These are phyloP conservation scores for Heterotilapia buettikoferi DNA, from an alignment of 2,113 vertebrate genomes.

Conservation along the genomic window DNA sequence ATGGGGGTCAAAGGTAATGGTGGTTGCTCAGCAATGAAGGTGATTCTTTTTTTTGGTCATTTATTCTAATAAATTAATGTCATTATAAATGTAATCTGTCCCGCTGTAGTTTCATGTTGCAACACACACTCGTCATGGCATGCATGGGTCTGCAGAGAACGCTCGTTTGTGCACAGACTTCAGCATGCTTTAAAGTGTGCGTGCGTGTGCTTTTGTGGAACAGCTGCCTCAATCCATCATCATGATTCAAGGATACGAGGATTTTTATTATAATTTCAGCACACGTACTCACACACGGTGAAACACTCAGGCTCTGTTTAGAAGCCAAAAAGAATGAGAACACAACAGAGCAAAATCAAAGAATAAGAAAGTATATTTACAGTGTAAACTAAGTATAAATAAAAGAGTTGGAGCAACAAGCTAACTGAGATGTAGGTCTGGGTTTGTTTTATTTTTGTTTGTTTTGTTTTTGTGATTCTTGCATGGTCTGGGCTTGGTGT, in stretches of 20 bases:
- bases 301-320: neutral
- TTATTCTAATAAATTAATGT: neutral
- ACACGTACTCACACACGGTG: neutral
- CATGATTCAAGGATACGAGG: neutral
- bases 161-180: neutral
- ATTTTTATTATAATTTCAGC: neutral
- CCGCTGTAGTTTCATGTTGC: neutral
- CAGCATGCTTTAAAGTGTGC: neutral
- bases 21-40: neutral
- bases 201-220: neutral
- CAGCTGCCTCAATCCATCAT: neutral
- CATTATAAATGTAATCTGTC: neutral
- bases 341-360: accelerated
- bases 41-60: neutral
- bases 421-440: neutral
- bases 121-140: neutral
- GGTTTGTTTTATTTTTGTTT: neutral
- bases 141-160: neutral
- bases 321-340: neutral
- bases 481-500: neutral
- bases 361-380: neutral
- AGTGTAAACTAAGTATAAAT: neutral
- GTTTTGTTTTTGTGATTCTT: neutral
- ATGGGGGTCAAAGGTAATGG: neutral
- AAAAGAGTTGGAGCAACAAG: neutral